Base-by-base conservation (phyloP, 1,140 invertebrate species). In the Microplitis demolitor region DNA sequence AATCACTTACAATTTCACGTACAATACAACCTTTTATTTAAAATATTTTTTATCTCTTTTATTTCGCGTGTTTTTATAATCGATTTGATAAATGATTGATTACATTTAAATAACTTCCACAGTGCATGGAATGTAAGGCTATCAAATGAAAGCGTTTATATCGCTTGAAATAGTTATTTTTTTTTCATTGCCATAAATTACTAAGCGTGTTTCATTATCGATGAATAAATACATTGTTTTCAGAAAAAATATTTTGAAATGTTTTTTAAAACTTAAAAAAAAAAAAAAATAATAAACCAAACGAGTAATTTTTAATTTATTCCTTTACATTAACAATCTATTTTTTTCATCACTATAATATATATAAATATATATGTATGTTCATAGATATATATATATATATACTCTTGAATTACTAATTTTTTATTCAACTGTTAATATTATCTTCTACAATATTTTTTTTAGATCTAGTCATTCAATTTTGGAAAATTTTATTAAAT, bases 91-190 rank as follows among this genome's bases (percentile, higher is more conserved):
- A 34, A 31, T 51, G 24, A 53, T 1, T 56, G 24, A 35, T 35
- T 34, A 9, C 8, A 9, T 14, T 53, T 53, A 11, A 61, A 33
- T 68, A 31, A 56, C 37, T 58, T 34, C 11, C 39, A 5, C 39
- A 68, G 33, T 68, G 54, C 66, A 56, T 68, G 34, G 35, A 64
- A 80, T 63, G 75, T 82, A 84, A 84, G 81, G 82, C 82, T 83
- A 77, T 80, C 78, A 45, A 77, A 82, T 82, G 80, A 79, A 84
- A 83, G 81, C 81, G 79, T 82, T 69, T 81, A 73, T 77, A 71
- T 54, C 51, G 53, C 54, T 61, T 68, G 8, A 53, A 66, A 54
- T 11, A 8, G 54, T 56, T 14, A 56, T 53, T 53, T 53, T 67
- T 68, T 35, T 56, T 68, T 53, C 33, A 31, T 67, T 33, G 14